These are phyloP conservation scores for Myiozetetes cayanensis DNA, from an alignment of 2,113 vertebrate species.

Conservation along the genomic window DNA sequence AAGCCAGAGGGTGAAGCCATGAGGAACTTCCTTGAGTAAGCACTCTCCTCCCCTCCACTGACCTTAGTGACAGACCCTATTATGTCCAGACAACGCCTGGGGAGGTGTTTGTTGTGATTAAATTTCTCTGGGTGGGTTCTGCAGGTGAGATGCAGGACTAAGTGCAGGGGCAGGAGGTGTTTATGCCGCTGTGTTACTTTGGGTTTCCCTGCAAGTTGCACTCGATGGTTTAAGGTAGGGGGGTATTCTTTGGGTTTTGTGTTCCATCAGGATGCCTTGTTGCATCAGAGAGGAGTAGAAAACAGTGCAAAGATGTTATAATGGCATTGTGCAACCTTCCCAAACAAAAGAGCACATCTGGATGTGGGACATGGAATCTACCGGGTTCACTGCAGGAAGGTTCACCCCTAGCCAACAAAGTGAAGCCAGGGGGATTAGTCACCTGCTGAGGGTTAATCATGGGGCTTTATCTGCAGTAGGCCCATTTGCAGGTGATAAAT, in stretches of 20 bases:
- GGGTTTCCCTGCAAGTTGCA: neutral
- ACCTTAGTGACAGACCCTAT: neutral
- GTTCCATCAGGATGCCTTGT: neutral
- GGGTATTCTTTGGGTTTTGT: neutral
- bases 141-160: neutral
- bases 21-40: constrained; percentile 82
- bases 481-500: neutral
- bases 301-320: neutral
- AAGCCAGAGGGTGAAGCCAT: constrained; percentile 84
- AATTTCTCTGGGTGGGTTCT: neutral
- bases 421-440: neutral
- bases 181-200: neutral
- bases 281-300: neutral
- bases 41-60: neutral
- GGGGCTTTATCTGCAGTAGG: neutral
- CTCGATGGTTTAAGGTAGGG: rapidly evolving
- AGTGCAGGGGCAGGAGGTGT: neutral
- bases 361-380: neutral
- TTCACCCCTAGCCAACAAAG: neutral
- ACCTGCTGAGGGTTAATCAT: neutral
- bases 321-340: neutral
- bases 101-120: neutral
- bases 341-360: neutral
- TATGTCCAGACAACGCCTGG: neutral
- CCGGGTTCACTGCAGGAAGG: neutral